These are phyloP conservation scores for Odontomyia ornata DNA, from an alignment of 2,888 invertebrate genomes.

Conservation along the genomic window DNA sequence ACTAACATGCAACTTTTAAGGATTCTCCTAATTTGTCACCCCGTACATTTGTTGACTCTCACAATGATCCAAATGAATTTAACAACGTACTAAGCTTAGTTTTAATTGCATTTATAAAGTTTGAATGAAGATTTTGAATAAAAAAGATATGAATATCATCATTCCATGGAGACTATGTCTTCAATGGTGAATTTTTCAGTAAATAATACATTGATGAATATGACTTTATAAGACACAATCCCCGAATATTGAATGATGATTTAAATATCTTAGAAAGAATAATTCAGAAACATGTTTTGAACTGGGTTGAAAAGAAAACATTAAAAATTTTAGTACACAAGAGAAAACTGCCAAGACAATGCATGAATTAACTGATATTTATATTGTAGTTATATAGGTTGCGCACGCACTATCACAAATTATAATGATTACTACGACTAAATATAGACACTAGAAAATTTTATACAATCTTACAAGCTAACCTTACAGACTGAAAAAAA, in stretches of 20 bases:
- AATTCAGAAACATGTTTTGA: neutral
- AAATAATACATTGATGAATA: too few relatives aligned
- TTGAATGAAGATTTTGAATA: neutral
- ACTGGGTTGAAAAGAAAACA: neutral
- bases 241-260: conserved; percentile 6
- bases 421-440: conserved; percentile 4
- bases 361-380: conserved; percentile 14
- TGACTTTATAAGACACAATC: neutral
- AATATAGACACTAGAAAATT: neutral
- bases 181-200: too few relatives aligned
- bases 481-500: conserved; percentile 8
- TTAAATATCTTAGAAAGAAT: conserved; percentile 30
- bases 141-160: conserved; percentile 42
- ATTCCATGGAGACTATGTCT: neutral
- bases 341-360: neutral
- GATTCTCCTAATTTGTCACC: conserved; percentile 46
- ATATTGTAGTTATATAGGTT: conserved; percentile 21
- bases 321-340: neutral
- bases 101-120: neutral
- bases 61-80: conserved; percentile 44
- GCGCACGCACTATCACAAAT: conserved; percentile 44
- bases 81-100: neutral
- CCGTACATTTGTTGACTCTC: conserved; percentile 53
- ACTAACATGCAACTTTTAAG: neutral
- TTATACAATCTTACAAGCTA: conserved; percentile 24